A percentile compares a stretch with the other conserved stretches of the same genome.
Evolutionary conservation across 2,888 invertebrate species (phyloP).

Genomic region (Eulithis prunata): DNA sequence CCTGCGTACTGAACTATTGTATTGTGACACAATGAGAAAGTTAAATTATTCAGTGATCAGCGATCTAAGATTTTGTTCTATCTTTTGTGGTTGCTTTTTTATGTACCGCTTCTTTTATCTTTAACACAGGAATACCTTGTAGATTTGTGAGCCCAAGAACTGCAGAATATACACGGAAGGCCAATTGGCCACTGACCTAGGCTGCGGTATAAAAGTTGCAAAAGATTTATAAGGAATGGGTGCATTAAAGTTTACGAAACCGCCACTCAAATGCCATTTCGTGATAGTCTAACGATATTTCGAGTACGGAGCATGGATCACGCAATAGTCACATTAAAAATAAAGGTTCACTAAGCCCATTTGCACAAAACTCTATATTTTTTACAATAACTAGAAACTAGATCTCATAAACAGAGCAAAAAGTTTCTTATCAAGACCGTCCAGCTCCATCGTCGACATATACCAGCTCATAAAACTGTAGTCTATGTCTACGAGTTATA

Average conservation of each 20-base stretch:
- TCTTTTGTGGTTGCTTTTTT: neutral
- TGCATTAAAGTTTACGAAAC: constrained; percentile 32
- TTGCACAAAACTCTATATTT: neutral
- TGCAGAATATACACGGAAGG: constrained; percentile 1
- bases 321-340: neutral
- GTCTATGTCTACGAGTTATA: neutral
- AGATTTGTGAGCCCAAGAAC: too few species aligned
- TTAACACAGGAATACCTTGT: too few species aligned
- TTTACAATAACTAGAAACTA: neutral
- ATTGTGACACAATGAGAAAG: constrained; percentile 12
- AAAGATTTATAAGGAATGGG: constrained; percentile 19
- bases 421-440: neutral
- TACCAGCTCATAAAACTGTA: neutral
- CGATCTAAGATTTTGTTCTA: neutral
- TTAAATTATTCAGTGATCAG: neutral
- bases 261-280: constrained; percentile 23
- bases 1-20: constrained; percentile 6
- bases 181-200: constrained; percentile 8
- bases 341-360: neutral
- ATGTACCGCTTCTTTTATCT: neutral
- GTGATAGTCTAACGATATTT: constrained; percentile 6
- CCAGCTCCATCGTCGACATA: neutral
- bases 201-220: constrained; percentile 19
- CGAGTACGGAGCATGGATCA: constrained; percentile 3
- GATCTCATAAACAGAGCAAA: neutral